Evolutionary conservation across 1,140 invertebrate species (phyloP).

Genomic region (Temnothorax nylanderi): DNA sequence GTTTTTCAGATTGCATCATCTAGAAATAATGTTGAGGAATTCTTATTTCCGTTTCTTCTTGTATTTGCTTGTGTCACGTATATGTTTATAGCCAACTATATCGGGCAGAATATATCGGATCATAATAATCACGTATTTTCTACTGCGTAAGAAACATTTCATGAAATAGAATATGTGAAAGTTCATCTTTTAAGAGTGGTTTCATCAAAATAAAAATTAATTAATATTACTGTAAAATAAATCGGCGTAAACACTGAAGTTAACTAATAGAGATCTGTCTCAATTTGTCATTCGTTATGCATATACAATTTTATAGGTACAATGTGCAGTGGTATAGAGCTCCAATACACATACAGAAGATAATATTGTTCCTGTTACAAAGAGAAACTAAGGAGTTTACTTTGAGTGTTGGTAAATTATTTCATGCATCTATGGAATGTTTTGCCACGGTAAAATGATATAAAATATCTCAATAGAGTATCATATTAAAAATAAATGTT

Average conservation of each 20-base stretch:
- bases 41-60: neutral
- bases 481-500: neutral
- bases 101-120: neutral
- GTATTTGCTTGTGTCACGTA: too few relatives aligned
- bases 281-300: neutral
- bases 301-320: neutral
- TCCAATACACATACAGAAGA: constrained; percentile 4
- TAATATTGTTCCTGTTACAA: constrained; percentile 14
- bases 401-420: neutral
- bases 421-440: neutral
- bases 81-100: neutral
- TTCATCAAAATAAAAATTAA: neutral
- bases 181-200: neutral
- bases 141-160: neutral
- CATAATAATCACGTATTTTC: neutral
- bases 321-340: constrained; percentile 8
- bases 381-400: neutral
- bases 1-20: neutral
- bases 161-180: neutral
- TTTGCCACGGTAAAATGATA: neutral
- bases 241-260: neutral
- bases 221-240: neutral
- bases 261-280: neutral
- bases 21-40: neutral
- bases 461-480: too few relatives aligned